Evolutionary conservation across 2,888 invertebrate genomes (phyloP).

Genomic region (Hirtodrosophila histrioides): DNA sequence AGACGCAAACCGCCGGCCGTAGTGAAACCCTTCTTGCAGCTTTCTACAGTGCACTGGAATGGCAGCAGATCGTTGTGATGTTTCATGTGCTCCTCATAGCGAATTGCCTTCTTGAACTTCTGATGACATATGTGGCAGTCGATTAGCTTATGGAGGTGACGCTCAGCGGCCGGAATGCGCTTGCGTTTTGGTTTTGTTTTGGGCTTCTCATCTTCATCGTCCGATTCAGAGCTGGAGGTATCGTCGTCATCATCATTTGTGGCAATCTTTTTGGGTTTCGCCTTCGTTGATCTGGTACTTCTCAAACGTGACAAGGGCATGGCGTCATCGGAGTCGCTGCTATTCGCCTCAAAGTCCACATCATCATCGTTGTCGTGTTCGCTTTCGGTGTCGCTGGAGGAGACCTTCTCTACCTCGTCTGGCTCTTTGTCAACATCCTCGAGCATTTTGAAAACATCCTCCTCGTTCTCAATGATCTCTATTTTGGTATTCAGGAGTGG

Average conservation of each 20-base stretch:
- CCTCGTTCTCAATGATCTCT: slow-evolving; percentile 77
- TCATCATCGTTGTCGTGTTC: slow-evolving; percentile 62
- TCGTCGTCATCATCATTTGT: slow-evolving; percentile 34
- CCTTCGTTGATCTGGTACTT: slow-evolving; percentile 12
- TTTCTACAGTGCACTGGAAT: slow-evolving; percentile 76
- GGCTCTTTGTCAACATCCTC: slow-evolving; percentile 72
- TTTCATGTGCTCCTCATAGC: slow-evolving; percentile 81
- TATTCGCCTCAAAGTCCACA: slow-evolving; percentile 57
- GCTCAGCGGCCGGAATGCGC: slow-evolving; percentile 52
- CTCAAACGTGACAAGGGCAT: slow-evolving; percentile 67
- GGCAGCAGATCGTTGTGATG: slow-evolving; percentile 80
- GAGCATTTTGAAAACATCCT: slow-evolving; percentile 75
- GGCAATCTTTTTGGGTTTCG: slow-evolving; percentile 24
- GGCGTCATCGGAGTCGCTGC: slow-evolving; percentile 65
- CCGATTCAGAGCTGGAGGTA: slow-evolving; percentile 38
- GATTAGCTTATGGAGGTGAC: slow-evolving; percentile 58
- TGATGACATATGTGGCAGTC: slow-evolving; percentile 81
- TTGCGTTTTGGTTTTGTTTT: slow-evolving; percentile 61
- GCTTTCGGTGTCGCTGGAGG: slow-evolving; percentile 2
- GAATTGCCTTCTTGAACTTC: slow-evolving; percentile 72
- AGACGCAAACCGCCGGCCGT: slow-evolving; percentile 75
- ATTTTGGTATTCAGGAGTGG: slow-evolving; percentile 55
- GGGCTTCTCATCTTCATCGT: slow-evolving; percentile 16
- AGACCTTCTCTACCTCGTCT: slow-evolving; percentile 41
- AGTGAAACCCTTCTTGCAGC: slow-evolving; percentile 77